Evolutionary conservation across 2,888 invertebrate genomes (phyloP).

Genomic region (Polymixis lichenea): DNA sequence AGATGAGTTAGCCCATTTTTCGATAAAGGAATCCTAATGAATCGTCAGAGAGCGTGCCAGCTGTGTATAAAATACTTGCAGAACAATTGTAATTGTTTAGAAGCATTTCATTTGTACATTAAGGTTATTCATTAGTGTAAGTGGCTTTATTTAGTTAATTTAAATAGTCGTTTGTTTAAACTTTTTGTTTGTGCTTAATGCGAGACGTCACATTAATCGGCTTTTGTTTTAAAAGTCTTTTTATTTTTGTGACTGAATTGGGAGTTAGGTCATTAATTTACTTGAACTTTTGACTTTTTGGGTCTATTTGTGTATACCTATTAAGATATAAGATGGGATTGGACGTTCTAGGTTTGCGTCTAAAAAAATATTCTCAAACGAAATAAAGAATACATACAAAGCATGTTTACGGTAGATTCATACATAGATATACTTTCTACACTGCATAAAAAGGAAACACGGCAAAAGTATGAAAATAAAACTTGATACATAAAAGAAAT

Average conservation of each 20-base stretch:
- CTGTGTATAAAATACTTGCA: slow-evolving; percentile 27
- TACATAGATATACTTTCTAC: not conserved
- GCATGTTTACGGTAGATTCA: not conserved
- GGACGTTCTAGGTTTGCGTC: not conserved
- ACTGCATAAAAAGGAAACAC: not conserved
- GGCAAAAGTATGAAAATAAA: too few relatives aligned
- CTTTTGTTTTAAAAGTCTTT: slow-evolving; percentile 41
- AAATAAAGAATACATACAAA: not conserved
- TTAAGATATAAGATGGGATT: slow-evolving; percentile 3
- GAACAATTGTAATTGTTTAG: slow-evolving; percentile 50
- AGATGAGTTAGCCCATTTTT: slow-evolving; percentile 47
- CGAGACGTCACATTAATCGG: slow-evolving; percentile 32
- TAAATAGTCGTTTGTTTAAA: slow-evolving; percentile 46
- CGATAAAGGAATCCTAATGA: slow-evolving; percentile 52
- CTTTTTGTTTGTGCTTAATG: slow-evolving; percentile 51
- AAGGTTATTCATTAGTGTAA: slow-evolving; percentile 46
- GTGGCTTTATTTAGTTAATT: slow-evolving; percentile 54
- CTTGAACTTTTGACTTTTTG: slow-evolving; percentile 24
- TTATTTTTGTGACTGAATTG: slow-evolving; percentile 33
- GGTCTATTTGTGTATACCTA: not conserved
- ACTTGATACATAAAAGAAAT: not conserved
- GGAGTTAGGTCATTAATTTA: slow-evolving; percentile 29
- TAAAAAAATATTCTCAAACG: not conserved
- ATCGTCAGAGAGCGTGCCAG: slow-evolving; percentile 37
- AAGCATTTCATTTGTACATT: slow-evolving; percentile 52